A percentile compares a stretch with the other conserved stretches of the same genome.
Evolutionary conservation across 1,140 invertebrate species (phyloP).

Genomic region (Lepidurus arcticus): DNA sequence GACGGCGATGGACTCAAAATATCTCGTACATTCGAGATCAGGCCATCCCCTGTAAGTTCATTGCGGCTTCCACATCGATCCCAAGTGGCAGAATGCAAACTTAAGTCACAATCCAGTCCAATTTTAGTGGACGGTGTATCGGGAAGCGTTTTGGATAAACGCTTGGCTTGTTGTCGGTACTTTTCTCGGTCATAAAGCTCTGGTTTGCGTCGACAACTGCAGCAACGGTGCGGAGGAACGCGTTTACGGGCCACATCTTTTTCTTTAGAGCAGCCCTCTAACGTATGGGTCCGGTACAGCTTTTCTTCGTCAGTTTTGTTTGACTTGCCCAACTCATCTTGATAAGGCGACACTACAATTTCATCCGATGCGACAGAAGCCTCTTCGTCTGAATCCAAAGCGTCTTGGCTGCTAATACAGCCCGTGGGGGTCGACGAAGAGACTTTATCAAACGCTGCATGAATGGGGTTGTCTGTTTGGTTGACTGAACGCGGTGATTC

Average conservation of each 20-base stretch:
- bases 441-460: background rate
- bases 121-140: background rate
- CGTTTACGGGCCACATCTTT: background rate
- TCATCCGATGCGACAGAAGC: slow-evolving; percentile 23
- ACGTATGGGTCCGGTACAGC: background rate
- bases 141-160: background rate
- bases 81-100: background rate
- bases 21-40: background rate
- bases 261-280: background rate
- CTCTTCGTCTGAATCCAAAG: slow-evolving; percentile 7
- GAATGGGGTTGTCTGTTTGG: slow-evolving; percentile 25
- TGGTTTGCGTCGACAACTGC: slow-evolving; percentile 23
- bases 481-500: slow-evolving; percentile 47
- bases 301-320: slow-evolving; percentile 30
- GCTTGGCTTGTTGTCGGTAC: background rate
- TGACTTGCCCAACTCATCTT: background rate
- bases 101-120: background rate
- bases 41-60: background rate
- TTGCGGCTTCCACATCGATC: background rate
- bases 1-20: background rate
- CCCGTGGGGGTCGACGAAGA: background rate
- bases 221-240: slow-evolving; percentile 22
- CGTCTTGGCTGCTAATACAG: slow-evolving; percentile 8
- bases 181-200: slow-evolving; percentile 19
- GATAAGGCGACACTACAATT: background rate